Conservation (phyloP, 2,797 vertebrate species). For the Synanceia verrucosa region DNA sequence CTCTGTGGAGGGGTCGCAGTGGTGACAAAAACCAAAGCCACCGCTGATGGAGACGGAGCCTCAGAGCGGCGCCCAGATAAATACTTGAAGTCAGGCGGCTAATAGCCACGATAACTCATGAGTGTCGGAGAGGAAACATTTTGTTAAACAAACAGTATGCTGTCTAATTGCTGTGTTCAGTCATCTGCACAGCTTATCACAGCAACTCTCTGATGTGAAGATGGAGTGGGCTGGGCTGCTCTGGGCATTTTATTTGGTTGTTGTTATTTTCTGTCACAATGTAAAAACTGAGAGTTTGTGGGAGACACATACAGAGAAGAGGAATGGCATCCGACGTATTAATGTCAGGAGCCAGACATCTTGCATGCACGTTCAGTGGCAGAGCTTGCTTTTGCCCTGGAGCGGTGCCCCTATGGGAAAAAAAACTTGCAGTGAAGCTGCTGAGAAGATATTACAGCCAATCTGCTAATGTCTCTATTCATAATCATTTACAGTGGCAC, state of each 20-base stretch:
- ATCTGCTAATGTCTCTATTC: slow-evolving; percentile 17
- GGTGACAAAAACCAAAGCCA: slow-evolving; percentile 71
- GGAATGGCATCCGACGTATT: slow-evolving; percentile 22
- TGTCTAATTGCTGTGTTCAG: slow-evolving; percentile 93
- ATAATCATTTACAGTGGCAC: slow-evolving; percentile 7
- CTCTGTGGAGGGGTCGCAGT: slow-evolving; percentile 64
- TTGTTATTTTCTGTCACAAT: slow-evolving; percentile 37
- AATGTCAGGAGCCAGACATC: slow-evolving; percentile 29
- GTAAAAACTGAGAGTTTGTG: slow-evolving; percentile 5
- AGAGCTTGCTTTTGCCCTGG: slow-evolving; percentile 9
- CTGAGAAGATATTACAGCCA: slow-evolving; percentile 13
- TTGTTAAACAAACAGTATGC: slow-evolving; percentile 94
- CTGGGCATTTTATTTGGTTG: slow-evolving; percentile 43
- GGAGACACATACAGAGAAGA: slow-evolving; percentile 29
- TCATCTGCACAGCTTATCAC: slow-evolving; percentile 83
- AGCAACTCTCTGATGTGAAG: slow-evolving; percentile 68
- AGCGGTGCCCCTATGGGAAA: slow-evolving; percentile 14
- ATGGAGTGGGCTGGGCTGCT: slow-evolving; percentile 54
- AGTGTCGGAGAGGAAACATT: slow-evolving; percentile 88
- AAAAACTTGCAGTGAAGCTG: slow-evolving; percentile 1
- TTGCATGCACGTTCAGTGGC: slow-evolving; percentile 19
- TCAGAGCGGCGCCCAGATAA: slow-evolving; percentile 83
- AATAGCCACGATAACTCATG: slow-evolving; percentile 94
- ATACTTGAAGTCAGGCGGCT: slow-evolving; percentile 91
- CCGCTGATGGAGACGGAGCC: slow-evolving; percentile 82